A percentile compares a stretch with the other conserved stretches of the same genome.
Evolutionary conservation across 2,113 vertebrate genomes (phyloP).

Genomic region (Corythoichthys intestinalis): DNA sequence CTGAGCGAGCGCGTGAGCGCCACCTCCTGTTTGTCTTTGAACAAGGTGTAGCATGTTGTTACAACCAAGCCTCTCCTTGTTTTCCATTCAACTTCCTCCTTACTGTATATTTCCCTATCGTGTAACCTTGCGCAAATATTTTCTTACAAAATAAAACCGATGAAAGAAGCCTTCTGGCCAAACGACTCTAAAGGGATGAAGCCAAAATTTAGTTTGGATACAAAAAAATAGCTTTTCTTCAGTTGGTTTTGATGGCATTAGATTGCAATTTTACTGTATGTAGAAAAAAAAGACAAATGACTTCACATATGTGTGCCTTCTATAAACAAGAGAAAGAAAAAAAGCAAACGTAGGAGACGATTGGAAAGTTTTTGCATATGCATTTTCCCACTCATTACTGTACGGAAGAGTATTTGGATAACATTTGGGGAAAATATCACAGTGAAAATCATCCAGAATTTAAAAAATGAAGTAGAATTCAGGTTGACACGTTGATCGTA

Average conservation of each 20-base stretch:
- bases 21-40: constrained; percentile 40
- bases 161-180: constrained; percentile 31
- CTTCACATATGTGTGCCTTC: constrained; percentile 52
- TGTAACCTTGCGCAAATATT: constrained; percentile 88
- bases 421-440: neutral
- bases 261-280: constrained; percentile 1
- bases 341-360: neutral
- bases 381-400: neutral
- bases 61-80: constrained; percentile 59
- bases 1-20: constrained; percentile 71
- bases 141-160: constrained; percentile 71
- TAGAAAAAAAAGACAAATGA: neutral
- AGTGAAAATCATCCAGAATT: neutral
- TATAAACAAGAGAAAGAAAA: neutral
- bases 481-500: no score
- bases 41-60: neutral
- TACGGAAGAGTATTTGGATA: neutral
- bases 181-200: constrained; percentile 48
- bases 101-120: constrained; percentile 75
- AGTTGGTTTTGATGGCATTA: constrained; percentile 28
- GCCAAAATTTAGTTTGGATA: neutral
- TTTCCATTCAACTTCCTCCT: constrained; percentile 65
- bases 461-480: no score
- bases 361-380: neutral
- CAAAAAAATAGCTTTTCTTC: neutral